Evolutionary conservation across 2,888 invertebrate genomes (phyloP).

Genomic region (Choreutis nemorana): DNA sequence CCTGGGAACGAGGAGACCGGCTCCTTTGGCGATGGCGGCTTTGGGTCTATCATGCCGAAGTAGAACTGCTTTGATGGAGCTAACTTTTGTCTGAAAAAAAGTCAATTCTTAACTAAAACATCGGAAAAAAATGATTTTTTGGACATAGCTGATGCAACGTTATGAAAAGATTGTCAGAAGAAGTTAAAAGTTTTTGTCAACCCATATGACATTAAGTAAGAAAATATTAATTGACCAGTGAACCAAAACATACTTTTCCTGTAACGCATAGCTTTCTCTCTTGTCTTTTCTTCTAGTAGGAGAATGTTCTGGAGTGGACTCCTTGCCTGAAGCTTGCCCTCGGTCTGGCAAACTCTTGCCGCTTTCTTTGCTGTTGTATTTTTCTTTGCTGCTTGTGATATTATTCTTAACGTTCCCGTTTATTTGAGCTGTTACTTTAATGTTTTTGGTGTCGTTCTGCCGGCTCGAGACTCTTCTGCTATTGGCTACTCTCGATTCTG

Average conservation of each 20-base stretch:
- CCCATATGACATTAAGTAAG: too few relatives aligned
- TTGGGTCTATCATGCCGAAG: conserved; percentile 77
- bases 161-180: too few relatives aligned
- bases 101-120: not conserved
- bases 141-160: too few relatives aligned
- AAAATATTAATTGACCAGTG: too few relatives aligned
- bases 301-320: conserved; percentile 69
- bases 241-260: conserved; percentile 47
- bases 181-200: too few relatives aligned
- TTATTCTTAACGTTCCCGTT: conserved; percentile 20
- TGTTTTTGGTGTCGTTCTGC: conserved; percentile 35
- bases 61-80: conserved; percentile 70
- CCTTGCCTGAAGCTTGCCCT: conserved; percentile 70
- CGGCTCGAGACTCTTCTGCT: conserved; percentile 38
- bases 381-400: conserved; percentile 22
- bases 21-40: conserved; percentile 33
- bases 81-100: conserved; percentile 28
- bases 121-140: not conserved
- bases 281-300: conserved; percentile 47
- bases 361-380: conserved; percentile 34
- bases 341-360: conserved; percentile 44
- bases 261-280: conserved; percentile 15
- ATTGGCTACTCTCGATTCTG: conserved; percentile 23
- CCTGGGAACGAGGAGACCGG: conserved; percentile 53
- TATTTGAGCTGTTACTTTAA: conserved; percentile 20